Conservation (phyloP, 2,113 vertebrate genomes). For the Chiloscyllium plagiosum region DNA sequence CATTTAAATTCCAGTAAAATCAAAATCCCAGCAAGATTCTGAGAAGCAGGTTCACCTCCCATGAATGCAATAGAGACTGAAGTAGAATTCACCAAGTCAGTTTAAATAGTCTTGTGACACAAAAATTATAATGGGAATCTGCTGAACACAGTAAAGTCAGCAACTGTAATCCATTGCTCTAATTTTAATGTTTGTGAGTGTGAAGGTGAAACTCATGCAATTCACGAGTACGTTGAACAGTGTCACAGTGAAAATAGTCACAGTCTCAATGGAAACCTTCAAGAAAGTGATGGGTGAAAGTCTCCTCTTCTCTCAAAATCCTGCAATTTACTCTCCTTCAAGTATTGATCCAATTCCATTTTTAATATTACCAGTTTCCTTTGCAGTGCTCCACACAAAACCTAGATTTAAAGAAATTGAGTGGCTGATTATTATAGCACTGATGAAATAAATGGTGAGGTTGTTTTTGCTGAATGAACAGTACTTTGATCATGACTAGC, state of each 20-base stretch:
- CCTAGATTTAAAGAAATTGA: not conserved
- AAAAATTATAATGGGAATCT: not conserved
- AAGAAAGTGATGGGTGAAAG: not conserved
- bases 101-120: not conserved
- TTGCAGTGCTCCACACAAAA: not conserved
- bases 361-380: not conserved
- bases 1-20: not conserved
- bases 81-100: not conserved
- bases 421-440: not conserved
- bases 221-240: not conserved
- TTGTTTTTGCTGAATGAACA: not conserved
- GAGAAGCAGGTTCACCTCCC: not conserved
- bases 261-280: not conserved
- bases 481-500: not conserved
- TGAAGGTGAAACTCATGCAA: not conserved
- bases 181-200: not conserved
- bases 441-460: not conserved
- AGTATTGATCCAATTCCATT: not conserved
- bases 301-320: not conserved
- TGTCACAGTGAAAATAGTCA: not conserved
- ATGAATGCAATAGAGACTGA: slow-evolving; percentile 1
- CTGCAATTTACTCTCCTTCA: not conserved
- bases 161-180: not conserved
- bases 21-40: not conserved
- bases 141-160: not conserved